Evolutionary conservation across 2,113 vertebrate genomes (phyloP), one percentile per base, ranked within the genome.

Genomic region (Ceratotherium simum): DNA sequence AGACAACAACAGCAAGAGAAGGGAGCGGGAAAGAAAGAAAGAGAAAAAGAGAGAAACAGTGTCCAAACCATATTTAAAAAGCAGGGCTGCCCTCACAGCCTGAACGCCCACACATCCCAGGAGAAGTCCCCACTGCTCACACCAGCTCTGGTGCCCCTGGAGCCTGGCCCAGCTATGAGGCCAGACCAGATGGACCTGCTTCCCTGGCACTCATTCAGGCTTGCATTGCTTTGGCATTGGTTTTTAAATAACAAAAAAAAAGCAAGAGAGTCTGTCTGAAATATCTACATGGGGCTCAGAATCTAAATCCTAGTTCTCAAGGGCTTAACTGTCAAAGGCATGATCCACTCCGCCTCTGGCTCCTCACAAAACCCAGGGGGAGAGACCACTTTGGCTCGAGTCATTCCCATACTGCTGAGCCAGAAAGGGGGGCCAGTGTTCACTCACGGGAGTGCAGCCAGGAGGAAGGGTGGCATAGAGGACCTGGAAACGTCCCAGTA

Each of bases 401-500:
- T 10, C 54, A 78, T 9, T 51, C 65, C 60, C 23, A 8, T 18
- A 51, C 17, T 25, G 31, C 23, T n/a, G 46, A 56, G 78, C 80
- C 86, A 80, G 73, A 70, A 65, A 56, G 8, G 3, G 39, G 31
- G 36, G 2, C 5, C 39, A 1, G 1, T 12, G 51, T 18, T 95
- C 87, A 98, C 99, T 99, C 98, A 99, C 99, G 99, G 99, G 58
- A 99, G 99, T 0, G 91, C 97, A 3, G 92, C 60, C 90, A 99
- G 95, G 33, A 99, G 98, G 78, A 99, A 98, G 3, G 98, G 98
- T 7, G 98, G 99, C 92, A 99, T 97, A 36, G 98, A 98, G 29
- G 90, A 54, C 69, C 97, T 98, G 72, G 98, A 98, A 31, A 98
- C 95, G 5, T 98, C 39, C 99, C 99, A 99, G 97, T 99, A 99